Percentiles rank a stretch among this genome's conserved stretches.
These are phyloP conservation scores for Tragelaphus scriptus DNA, from an alignment of 2,113 vertebrate genomes.

Conservation along the genomic window DNA sequence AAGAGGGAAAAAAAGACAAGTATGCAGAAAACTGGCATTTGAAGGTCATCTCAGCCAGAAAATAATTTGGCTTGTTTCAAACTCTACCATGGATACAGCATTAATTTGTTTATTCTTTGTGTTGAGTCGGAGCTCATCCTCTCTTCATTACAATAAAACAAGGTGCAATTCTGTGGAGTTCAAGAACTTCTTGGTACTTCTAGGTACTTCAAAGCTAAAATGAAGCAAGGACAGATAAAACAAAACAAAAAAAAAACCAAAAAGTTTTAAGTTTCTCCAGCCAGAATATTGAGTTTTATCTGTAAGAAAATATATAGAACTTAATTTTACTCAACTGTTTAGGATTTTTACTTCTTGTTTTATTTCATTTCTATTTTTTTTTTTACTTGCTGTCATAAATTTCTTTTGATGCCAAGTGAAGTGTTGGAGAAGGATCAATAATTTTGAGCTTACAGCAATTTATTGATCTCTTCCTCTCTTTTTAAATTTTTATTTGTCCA, in stretches of 20 bases:
- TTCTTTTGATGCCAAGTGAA: slow-evolving; percentile 69
- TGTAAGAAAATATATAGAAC: slow-evolving; percentile 11
- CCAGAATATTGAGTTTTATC: neutral
- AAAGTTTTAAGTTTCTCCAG: neutral
- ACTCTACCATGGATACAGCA: neutral
- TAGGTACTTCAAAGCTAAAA: neutral
- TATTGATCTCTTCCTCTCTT: slow-evolving; percentile 67
- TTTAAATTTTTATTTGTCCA: slow-evolving; percentile 71
- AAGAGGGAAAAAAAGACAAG: neutral
- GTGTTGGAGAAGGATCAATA: slow-evolving; percentile 65
- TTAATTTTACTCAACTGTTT: slow-evolving; percentile 58
- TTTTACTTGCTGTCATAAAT: slow-evolving; percentile 52
- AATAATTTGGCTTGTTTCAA: neutral
- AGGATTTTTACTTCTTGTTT: slow-evolving; percentile 8
- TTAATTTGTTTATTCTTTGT: neutral
- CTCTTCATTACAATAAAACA: neutral
- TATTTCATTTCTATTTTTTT: slow-evolving; percentile 10
- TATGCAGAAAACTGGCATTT: neutral
- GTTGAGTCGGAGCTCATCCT: neutral
- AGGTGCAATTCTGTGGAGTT: neutral
- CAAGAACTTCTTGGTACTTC: neutral
- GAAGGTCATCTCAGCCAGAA: neutral
- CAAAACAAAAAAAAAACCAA: neutral
- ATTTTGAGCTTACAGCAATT: slow-evolving; percentile 68
- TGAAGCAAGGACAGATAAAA: neutral